Base-by-base conservation (phyloP, 2,797 vertebrate genomes). In the Hemibagrus guttatus region DNA sequence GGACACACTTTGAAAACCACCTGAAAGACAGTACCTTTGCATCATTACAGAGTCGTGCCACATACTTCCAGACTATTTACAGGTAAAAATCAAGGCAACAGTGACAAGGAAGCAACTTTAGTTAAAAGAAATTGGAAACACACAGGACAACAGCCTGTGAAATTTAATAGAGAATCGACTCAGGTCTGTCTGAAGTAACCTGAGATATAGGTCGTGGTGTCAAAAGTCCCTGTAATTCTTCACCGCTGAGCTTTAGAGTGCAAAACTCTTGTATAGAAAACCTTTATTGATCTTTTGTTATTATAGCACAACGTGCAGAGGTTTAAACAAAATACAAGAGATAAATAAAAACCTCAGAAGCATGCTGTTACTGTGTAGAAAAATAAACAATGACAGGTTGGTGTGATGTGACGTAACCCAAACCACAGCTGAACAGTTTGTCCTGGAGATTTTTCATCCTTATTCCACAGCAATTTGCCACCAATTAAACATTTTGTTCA, bases 1-100 rank as follows among this genome's bases (percentile, higher is more conserved):
- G 91, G n/a, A 96, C 95, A 61, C 97, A 98, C 89, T 96, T 97
- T 0, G 98, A 99, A 92, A 95, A 99, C 98, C 98, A 99, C 85
- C 98, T 99, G 61, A 85, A 7, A 1, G 17, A 81, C 23, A 61
- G 23, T 16, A 63, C 17, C 12, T 4, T 39, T 1, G 31, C 11
- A 8, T 52, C 49, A 19, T 81, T 63, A 2, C 26, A 63, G 16
- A 49, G 14, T 21, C 42, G 5, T 2, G 3, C 1, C 28, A 59
- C 56, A 59, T 0, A 39, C 6, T 7, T 63, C 16, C 14, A 28
- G 19, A 63, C 1, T 9, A 9, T 49, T 49, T 49, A 7, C n/a
- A n/a, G n/a, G n/a, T n/a, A n/a, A 68, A 17, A 39, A 69, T 17
- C 6, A 49, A 2, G 39, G 35, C 31, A 35, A 35, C 0, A 12